A percentile compares a stretch with the other conserved stretches of the same genome.
phyloP scores from a whole-genome alignment of 2,797 vertebrate genomes.

The Anabas testudineus region DNA sequence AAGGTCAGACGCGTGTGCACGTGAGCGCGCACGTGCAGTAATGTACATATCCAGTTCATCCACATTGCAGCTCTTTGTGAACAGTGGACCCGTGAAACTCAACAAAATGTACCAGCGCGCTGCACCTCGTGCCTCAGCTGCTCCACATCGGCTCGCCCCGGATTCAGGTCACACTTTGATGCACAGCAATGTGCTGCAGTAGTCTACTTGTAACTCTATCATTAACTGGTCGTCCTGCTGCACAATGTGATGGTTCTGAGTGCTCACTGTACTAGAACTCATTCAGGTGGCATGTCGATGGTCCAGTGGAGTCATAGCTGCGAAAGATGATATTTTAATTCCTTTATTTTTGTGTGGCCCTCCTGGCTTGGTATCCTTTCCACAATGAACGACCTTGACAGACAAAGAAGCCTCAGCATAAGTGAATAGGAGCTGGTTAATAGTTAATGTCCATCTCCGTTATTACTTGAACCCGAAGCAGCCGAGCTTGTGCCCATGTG shows the following conservation, averaged over 20 bases:
- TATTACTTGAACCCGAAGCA: constrained; percentile 51
- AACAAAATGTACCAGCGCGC: constrained; percentile 2
- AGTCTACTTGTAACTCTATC: constrained; percentile 64
- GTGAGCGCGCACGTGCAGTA: not conserved
- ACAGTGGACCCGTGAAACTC: constrained; percentile 5
- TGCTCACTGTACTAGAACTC: constrained; percentile 56
- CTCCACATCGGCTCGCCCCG: constrained; percentile 40
- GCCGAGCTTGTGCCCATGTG: constrained; percentile 7
- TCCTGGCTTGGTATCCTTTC: constrained; percentile 37
- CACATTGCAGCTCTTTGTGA: not conserved
- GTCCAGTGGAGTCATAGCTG: constrained; percentile 38
- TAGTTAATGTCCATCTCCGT: constrained; percentile 70
- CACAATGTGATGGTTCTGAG: constrained; percentile 48
- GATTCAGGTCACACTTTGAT: constrained; percentile 69
- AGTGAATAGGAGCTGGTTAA: constrained; percentile 67
- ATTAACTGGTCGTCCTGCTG: constrained; percentile 45
- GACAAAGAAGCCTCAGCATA: constrained; percentile 57
- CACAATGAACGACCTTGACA: constrained; percentile 52
- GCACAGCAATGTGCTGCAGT: constrained; percentile 71
- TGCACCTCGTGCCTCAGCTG: constrained; percentile 33
- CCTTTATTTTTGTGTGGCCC: constrained; percentile 43
- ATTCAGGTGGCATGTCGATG: constrained; percentile 28
- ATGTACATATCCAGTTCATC: not conserved
- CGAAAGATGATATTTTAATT: constrained; percentile 74
- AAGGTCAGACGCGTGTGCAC: constrained; percentile 12